Percentiles rank a stretch among this genome's conserved stretches.
Evolutionary conservation across 1,140 invertebrate species (phyloP).

Genomic region (Brachionus paranguensis): DNA sequence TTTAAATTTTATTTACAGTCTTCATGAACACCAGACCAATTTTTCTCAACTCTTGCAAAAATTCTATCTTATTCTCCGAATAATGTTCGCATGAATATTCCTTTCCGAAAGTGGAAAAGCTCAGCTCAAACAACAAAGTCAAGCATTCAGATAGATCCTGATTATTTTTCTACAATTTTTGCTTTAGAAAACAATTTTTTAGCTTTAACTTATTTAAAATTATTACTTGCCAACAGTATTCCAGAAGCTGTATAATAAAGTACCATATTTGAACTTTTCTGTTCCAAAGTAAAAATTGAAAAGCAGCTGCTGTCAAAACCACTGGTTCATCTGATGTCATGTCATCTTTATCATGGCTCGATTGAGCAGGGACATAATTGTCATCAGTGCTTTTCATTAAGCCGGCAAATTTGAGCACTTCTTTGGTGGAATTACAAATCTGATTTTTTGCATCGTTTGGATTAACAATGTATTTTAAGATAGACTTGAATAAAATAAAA

Average conservation of each 20-base stretch:
- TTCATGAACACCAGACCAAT: slow-evolving; percentile 86
- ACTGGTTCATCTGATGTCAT: neutral
- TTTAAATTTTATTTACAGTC: slow-evolving; percentile 64
- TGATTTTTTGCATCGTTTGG: slow-evolving; percentile 37
- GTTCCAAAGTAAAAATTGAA: slow-evolving; percentile 89
- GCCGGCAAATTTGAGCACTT: slow-evolving; percentile 31
- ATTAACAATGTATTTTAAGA: slow-evolving; percentile 26
- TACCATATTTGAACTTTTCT: slow-evolving; percentile 87
- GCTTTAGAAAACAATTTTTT: neutral
- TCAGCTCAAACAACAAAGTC: slow-evolving; percentile 87
- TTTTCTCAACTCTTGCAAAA: slow-evolving; percentile 89
- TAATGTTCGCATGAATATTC: slow-evolving; percentile 93
- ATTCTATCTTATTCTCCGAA: slow-evolving; percentile 70
- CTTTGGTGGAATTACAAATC: slow-evolving; percentile 26
- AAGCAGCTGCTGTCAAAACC: slow-evolving; percentile 75
- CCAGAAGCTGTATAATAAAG: slow-evolving; percentile 88
- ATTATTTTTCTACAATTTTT: slow-evolving; percentile 61
- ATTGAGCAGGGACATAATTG: neutral
- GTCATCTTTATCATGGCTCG: neutral
- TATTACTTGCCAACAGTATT: slow-evolving; percentile 49
- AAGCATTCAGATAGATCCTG: slow-evolving; percentile 82
- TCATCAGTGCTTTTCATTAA: slow-evolving; percentile 19
- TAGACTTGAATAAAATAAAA: neutral
- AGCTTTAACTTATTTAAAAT: neutral
- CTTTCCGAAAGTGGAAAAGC: slow-evolving; percentile 89